These are phyloP conservation scores for Acromyrmex heyeri DNA, from an alignment of 1,140 invertebrate species.

Conservation along the genomic window DNA sequence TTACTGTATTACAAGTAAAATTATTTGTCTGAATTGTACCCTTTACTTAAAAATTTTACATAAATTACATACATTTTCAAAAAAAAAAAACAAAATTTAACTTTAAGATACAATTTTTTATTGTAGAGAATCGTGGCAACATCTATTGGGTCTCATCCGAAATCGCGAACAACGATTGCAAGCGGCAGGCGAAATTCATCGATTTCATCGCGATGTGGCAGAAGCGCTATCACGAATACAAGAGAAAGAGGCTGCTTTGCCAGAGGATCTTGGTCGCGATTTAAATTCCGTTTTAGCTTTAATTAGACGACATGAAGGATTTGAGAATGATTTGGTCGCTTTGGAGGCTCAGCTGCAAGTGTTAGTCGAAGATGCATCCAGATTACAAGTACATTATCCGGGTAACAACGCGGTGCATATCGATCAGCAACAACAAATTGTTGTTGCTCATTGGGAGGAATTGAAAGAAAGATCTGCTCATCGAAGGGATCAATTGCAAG, in stretches of 20 bases:
- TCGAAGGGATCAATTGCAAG: conserved; percentile 93
- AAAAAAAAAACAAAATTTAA: not conserved
- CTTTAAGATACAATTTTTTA: conserved; percentile 1
- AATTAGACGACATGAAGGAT: conserved; percentile 95
- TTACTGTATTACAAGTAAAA: not conserved
- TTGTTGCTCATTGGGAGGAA: conserved; percentile 95
- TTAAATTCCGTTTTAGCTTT: conserved; percentile 95
- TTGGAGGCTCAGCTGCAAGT: conserved; percentile 97
- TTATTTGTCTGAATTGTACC: not conserved
- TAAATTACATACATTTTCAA: too few relatives aligned
- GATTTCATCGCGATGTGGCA: conserved; percentile 98
- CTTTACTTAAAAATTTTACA: not conserved
- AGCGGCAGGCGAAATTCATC: conserved; percentile 98
- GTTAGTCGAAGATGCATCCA: conserved; percentile 96
- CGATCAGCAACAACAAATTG: conserved; percentile 92
- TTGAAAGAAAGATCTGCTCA: conserved; percentile 94
- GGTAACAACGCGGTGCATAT: conserved; percentile 97
- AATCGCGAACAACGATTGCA: conserved; percentile 94
- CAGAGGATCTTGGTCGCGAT: conserved; percentile 95
- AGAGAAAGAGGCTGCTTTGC: conserved; percentile 94
- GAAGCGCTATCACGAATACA: conserved; percentile 96
- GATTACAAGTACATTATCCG: conserved; percentile 95
- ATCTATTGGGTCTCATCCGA: conserved; percentile 94
- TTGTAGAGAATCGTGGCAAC: conserved; percentile 94
- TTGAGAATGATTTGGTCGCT: conserved; percentile 97